These are phyloP conservation scores for Neotoma lepida DNA, from an alignment of 2,113 vertebrate genomes.

Conservation along the genomic window DNA sequence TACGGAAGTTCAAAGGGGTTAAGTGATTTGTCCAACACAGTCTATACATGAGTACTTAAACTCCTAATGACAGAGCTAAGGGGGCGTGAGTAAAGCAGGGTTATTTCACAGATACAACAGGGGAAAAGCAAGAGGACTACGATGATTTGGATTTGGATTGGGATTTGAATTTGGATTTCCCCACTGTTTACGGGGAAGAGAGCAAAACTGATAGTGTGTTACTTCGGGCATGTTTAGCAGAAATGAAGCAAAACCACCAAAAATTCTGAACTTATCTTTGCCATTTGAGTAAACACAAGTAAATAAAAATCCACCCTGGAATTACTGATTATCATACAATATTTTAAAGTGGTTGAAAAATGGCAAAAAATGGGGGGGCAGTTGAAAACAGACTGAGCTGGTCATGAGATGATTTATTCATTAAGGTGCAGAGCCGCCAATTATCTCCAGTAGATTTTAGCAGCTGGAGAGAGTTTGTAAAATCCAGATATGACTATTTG, in stretches of 20 bases:
- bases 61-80: background rate
- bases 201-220: background rate
- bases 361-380: background rate
- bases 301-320: background rate
- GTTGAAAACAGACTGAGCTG: background rate
- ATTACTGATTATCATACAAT: conserved; percentile 28
- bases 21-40: background rate
- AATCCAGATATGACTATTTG: conserved; percentile 24
- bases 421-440: conserved; percentile 24
- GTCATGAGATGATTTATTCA: conserved; percentile 19
- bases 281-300: conserved; percentile 14
- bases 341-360: conserved; percentile 32
- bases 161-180: conserved; percentile 1
- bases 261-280: conserved; percentile 22
- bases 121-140: background rate
- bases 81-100: background rate
- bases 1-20: background rate
- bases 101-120: background rate
- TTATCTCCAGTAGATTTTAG: conserved; percentile 39
- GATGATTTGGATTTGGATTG: background rate
- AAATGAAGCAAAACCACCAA: conserved; percentile 43
- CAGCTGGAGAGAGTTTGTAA: conserved; percentile 34
- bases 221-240: conserved; percentile 19
- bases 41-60: background rate
- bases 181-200: background rate